Evolutionary conservation across 1,140 invertebrate species (phyloP).

Genomic region (Luehdorfia chinensis): DNA sequence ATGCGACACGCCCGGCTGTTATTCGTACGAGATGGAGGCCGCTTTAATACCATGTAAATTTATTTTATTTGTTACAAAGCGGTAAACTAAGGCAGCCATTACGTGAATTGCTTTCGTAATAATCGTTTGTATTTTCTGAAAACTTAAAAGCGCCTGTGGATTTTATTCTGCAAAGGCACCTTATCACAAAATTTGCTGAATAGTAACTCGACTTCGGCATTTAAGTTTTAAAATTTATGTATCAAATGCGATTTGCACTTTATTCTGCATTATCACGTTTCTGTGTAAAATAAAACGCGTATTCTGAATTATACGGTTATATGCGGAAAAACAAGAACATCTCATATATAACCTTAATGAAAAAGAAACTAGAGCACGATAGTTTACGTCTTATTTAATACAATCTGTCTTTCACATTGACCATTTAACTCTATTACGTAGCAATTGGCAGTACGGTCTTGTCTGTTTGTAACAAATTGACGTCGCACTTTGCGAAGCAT

Average conservation of each 20-base stretch:
- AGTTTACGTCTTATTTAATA: no score
- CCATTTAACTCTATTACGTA: no score
- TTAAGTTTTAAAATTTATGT: no score
- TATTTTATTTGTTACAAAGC: slow-evolving; percentile 33
- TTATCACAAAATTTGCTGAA: background rate
- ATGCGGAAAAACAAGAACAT: no score
- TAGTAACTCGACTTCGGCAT: no score
- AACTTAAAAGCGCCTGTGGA: slow-evolving; percentile 16
- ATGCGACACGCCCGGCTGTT: slow-evolving; percentile 23
- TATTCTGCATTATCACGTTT: no score
- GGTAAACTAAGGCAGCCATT: slow-evolving; percentile 28
- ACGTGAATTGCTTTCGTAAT: slow-evolving; percentile 33
- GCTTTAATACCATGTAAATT: slow-evolving; percentile 43
- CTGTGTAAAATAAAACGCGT: no score
- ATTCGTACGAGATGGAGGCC: slow-evolving; percentile 12
- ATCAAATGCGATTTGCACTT: background rate
- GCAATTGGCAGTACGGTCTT: slow-evolving; percentile 9
- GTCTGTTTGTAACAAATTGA: slow-evolving; percentile 17
- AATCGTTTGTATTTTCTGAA: background rate
- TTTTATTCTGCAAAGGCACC: background rate
- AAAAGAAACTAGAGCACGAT: no score
- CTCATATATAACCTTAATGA: no score
- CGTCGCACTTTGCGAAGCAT: slow-evolving; percentile 7
- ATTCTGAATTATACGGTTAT: no score
- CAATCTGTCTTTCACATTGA: no score